phyloP scores from a whole-genome alignment of 2,888 invertebrate genomes.

The Lymantria dispar region DNA sequence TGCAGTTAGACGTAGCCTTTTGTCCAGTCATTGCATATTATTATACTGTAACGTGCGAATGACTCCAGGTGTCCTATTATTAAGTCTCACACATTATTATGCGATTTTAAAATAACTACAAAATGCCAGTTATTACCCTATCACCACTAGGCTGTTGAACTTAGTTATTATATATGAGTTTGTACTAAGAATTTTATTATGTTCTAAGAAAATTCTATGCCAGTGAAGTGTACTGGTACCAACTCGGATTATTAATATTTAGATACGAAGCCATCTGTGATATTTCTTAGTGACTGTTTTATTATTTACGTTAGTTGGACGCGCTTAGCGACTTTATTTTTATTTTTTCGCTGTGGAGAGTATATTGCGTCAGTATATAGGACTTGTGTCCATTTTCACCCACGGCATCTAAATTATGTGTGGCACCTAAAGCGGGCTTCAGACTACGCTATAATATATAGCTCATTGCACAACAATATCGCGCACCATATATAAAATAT shows the following conservation, averaged over 20 bases:
- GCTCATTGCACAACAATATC: too few species aligned
- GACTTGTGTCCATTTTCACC: too few species aligned
- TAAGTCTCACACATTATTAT: slow-evolving; percentile 1
- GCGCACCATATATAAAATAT: too few species aligned
- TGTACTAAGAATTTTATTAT: background rate
- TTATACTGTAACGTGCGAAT: slow-evolving; percentile 32
- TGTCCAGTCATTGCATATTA: slow-evolving; percentile 6
- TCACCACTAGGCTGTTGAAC: background rate
- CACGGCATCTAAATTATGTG: too few species aligned
- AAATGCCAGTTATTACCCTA: background rate
- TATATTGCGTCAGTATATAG: too few species aligned
- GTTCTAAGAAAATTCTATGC: background rate
- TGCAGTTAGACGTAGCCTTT: slow-evolving; percentile 2
- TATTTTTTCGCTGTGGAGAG: too few species aligned
- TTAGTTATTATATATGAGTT: background rate
- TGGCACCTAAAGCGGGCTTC: too few species aligned
- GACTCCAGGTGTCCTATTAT: slow-evolving; percentile 24
- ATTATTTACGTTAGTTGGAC: too few species aligned
- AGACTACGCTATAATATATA: too few species aligned
- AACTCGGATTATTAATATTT: background rate
- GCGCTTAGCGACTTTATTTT: too few species aligned
- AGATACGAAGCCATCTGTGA: background rate
- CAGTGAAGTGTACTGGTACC: background rate
- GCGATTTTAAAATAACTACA: background rate
- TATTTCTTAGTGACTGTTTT: background rate